Evolutionary conservation across 2,888 invertebrate genomes (phyloP).

Genomic region (Gonocerus acuteangulatus): DNA sequence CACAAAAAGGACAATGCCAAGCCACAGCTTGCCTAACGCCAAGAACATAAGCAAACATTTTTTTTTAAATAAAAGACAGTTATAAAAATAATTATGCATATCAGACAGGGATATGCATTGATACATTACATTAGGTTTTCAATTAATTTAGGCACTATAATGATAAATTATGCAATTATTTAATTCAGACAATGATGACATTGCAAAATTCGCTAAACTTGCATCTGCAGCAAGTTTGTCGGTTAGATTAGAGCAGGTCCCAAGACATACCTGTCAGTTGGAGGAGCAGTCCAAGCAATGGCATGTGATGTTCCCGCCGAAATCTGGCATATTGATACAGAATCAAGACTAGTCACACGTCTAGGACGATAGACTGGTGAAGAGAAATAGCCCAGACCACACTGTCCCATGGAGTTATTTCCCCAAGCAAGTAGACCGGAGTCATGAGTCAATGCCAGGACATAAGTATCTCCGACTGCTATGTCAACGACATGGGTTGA

Average conservation of each 20-base stretch:
- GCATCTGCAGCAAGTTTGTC: no score
- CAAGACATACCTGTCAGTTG: slow-evolving; percentile 45
- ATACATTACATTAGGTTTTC: background rate
- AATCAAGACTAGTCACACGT: slow-evolving; percentile 51
- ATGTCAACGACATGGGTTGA: slow-evolving; percentile 51
- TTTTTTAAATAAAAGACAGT: background rate
- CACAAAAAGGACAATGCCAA: slow-evolving; percentile 54
- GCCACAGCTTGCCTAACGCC: slow-evolving; percentile 47
- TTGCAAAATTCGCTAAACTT: no score
- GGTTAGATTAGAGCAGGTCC: no score
- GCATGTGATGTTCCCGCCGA: slow-evolving; percentile 59
- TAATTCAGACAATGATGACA: no score
- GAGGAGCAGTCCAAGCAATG: slow-evolving; percentile 52
- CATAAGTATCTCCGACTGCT: slow-evolving; percentile 55
- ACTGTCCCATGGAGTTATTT: slow-evolving; percentile 58
- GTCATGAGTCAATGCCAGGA: slow-evolving; percentile 52
- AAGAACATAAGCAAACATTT: background rate
- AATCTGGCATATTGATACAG: slow-evolving; percentile 51
- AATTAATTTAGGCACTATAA: no score
- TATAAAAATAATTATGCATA: background rate
- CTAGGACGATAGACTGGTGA: slow-evolving; percentile 52
- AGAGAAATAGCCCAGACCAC: slow-evolving; percentile 55
- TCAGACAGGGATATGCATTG: background rate
- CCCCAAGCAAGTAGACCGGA: slow-evolving; percentile 45
- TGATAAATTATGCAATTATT: no score